Percentiles rank a stretch among this genome's conserved stretches.
phyloP scores from a whole-genome alignment of 37 sponge, comb jelly and placozoan species.

The Aphrocallistes beatrix region DNA sequence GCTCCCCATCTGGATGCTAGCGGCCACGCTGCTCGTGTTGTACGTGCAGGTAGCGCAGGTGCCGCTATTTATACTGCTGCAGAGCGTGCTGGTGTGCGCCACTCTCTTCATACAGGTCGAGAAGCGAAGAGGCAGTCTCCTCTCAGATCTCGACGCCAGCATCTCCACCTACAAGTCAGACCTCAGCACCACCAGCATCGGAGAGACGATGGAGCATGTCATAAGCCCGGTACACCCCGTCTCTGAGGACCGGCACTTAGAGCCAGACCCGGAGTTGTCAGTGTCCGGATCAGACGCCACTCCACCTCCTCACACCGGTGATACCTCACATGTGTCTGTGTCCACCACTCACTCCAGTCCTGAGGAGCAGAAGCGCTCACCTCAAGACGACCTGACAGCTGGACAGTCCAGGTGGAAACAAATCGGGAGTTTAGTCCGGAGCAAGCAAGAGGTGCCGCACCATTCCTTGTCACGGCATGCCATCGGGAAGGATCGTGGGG shows the following conservation, averaged over 20 bases:
- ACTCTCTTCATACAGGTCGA: background rate
- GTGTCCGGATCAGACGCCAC: background rate
- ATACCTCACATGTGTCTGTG: background rate
- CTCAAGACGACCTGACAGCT: background rate
- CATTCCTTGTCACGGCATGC: background rate
- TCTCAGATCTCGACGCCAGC: background rate
- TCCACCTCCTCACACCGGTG: background rate
- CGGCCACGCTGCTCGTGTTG: background rate
- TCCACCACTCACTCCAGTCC: conserved; percentile 11
- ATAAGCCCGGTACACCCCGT: background rate
- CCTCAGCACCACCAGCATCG: background rate
- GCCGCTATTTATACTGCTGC: background rate
- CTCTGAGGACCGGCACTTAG: background rate
- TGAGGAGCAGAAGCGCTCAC: background rate
- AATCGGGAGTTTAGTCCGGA: no score
- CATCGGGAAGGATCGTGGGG: background rate
- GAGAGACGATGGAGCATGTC: background rate
- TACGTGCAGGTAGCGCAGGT: background rate
- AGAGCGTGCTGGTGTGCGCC: background rate
- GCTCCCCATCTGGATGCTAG: background rate
- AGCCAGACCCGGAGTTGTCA: background rate
- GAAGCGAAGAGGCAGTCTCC: background rate
- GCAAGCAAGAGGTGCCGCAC: background rate
- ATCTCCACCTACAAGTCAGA: background rate
- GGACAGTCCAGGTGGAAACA: background rate